Base-by-base conservation (phyloP, 1,140 invertebrate genomes). In the Schlechtendalia chinensis region DNA sequence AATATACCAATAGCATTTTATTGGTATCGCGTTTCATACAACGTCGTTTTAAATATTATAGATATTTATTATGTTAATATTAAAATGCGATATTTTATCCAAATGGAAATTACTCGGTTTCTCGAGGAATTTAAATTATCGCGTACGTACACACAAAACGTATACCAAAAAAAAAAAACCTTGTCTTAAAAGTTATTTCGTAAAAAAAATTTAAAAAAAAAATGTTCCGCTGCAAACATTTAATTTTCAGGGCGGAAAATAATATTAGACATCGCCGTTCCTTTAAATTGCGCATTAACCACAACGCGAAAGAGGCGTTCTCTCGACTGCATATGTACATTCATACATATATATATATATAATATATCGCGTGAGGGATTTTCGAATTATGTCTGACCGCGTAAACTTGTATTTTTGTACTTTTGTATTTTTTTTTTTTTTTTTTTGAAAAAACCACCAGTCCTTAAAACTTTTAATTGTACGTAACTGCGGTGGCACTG, bases 381-480 rank as follows among this genome's bases (percentile, higher is more conserved):
- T 69, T 69, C 45, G 67, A 69, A 39, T 50, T 24, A 39, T 69
- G 45, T 69, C 45, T 50, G 45, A 50, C 67, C 22, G 5, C 24
- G 14, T 24, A 27, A 22, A 50, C 67, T 69, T 27, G 67, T 69
- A 50, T 47, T 69, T 16, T 67, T 67, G 14, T 47, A n/a, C n/a
- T n/a, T n/a, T n/a, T n/a, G n/a, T n/a, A n/a, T n/a, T n/a, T n/a
- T n/a, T n/a, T n/a, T n/a, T n/a, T n/a, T 61, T 29, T 67, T 67
- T 45, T 19, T 5, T 50, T 27, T 14, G 22, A 5, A 10, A 69
- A 69, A 50, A 50, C 67, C 39, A 17, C 67, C 16, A 16, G 45
- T 50, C 67, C 67, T 69, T 69, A 69, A 69, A 69, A 69, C 67
- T 69, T 69, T 69, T 69, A 69, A 69, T 69, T 69, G 39, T 69